Percentiles rank a stretch among this genome's conserved stretches.
phyloP scores from a whole-genome alignment of 2,113 vertebrate genomes.

The Rhadina sibilatrix region DNA sequence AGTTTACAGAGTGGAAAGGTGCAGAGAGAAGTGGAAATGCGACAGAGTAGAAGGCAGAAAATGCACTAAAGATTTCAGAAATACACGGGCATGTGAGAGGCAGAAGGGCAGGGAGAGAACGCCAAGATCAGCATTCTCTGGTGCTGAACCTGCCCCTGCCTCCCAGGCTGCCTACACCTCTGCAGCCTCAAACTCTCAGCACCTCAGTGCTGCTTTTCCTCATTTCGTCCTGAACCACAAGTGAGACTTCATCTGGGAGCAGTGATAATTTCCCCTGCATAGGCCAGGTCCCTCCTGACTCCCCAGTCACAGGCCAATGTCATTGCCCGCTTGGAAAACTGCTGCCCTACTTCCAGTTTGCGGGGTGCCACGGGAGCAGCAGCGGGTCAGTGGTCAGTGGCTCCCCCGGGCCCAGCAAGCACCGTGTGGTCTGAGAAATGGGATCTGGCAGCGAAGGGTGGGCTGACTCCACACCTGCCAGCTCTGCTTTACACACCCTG shows the following conservation, averaged over 20 bases:
- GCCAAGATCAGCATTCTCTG: fast-evolving
- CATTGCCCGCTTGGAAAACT: not conserved
- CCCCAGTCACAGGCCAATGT: not conserved
- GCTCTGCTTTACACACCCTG: not conserved
- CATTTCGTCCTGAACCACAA: not conserved
- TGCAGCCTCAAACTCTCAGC: not conserved
- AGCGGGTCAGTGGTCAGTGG: not conserved
- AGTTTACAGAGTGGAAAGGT: not conserved
- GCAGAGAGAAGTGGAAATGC: not conserved
- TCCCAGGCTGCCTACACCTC: not conserved
- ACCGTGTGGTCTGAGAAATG: not conserved
- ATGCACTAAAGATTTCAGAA: not conserved
- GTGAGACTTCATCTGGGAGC: not conserved
- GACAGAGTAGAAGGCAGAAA: not conserved
- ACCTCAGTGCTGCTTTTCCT: not conserved
- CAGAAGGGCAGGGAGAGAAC: not conserved
- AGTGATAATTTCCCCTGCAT: fast-evolving
- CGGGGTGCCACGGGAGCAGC: too few species aligned
- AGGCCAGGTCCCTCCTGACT: not conserved
- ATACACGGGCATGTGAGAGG: fast-evolving
- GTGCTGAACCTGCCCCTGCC: not conserved
- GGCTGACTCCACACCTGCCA: not conserved
- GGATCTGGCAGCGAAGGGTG: not conserved
- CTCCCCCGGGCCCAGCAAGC: fast-evolving
- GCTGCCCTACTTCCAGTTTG: not conserved